Evolutionary conservation across 2,797 vertebrate genomes (phyloP).

Genomic region (Tachyglossus aculeatus): DNA sequence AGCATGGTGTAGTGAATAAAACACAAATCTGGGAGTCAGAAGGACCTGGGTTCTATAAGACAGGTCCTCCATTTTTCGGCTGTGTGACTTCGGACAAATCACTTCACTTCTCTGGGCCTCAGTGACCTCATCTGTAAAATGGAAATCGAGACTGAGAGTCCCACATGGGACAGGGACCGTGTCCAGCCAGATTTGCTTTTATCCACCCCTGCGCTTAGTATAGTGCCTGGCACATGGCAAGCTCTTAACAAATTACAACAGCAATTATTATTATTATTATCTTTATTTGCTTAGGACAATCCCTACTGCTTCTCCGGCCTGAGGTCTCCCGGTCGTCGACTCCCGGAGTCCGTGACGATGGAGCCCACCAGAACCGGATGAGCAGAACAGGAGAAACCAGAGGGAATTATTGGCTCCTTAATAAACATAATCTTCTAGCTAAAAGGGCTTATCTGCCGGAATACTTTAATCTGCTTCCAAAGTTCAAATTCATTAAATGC

Average conservation of each 20-base stretch:
- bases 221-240: too few relatives aligned
- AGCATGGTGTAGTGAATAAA: neutral
- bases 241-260: too few relatives aligned
- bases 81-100: neutral
- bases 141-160: too few relatives aligned
- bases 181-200: too few relatives aligned
- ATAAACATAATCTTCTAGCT: neutral
- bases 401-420: neutral
- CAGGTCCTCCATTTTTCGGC: neutral
- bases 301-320: neutral
- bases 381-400: neutral
- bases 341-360: too few relatives aligned
- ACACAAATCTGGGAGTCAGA: neutral
- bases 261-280: too few relatives aligned
- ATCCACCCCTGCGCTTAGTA: too few relatives aligned
- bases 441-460: neutral
- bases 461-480: neutral
- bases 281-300: too few relatives aligned
- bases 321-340: neutral
- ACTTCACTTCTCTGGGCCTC: neutral
- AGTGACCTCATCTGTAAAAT: neutral
- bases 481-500: neutral
- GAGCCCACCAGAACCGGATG: too few relatives aligned
- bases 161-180: too few relatives aligned
- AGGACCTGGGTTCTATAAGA: neutral